Conservation (phyloP, 2,113 vertebrate species). For the Mastomys natalensis region DNA sequence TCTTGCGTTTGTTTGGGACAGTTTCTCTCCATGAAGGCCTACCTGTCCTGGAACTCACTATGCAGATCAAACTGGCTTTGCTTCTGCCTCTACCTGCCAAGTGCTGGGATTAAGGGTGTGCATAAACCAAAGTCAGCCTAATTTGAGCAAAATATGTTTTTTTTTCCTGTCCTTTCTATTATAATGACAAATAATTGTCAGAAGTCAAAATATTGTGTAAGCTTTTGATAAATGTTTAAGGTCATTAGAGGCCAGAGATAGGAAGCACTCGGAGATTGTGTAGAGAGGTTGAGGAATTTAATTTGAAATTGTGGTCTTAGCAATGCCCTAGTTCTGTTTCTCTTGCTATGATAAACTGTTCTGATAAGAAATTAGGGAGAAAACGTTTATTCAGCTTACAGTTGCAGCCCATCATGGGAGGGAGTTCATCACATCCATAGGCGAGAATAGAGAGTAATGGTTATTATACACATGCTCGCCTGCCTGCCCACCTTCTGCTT, state of each 20-base stretch:
- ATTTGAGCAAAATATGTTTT: background rate
- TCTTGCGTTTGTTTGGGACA: background rate
- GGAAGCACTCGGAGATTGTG: background rate
- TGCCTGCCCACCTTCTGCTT: no score
- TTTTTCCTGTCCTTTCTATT: background rate
- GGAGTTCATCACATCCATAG: background rate
- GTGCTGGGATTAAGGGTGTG: background rate
- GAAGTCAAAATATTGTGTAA: constrained; percentile 9
- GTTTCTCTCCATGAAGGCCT: background rate
- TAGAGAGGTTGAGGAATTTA: background rate
- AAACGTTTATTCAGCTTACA: background rate
- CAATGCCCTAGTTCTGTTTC: background rate
- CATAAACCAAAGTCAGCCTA: background rate
- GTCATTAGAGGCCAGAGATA: background rate
- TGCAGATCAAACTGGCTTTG: background rate
- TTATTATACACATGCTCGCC: background rate
- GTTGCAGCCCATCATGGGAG: background rate
- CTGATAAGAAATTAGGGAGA: background rate
- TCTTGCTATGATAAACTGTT: background rate
- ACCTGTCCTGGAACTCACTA: background rate
- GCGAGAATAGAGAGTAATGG: background rate
- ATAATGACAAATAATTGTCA: background rate
- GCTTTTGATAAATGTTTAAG: background rate
- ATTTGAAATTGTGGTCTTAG: background rate
- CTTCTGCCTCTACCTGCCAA: background rate